Evolutionary conservation across 2,797 vertebrate species (phyloP), one percentile per base, ranked within the genome.

Genomic region (Furcifer pardalis): DNA sequence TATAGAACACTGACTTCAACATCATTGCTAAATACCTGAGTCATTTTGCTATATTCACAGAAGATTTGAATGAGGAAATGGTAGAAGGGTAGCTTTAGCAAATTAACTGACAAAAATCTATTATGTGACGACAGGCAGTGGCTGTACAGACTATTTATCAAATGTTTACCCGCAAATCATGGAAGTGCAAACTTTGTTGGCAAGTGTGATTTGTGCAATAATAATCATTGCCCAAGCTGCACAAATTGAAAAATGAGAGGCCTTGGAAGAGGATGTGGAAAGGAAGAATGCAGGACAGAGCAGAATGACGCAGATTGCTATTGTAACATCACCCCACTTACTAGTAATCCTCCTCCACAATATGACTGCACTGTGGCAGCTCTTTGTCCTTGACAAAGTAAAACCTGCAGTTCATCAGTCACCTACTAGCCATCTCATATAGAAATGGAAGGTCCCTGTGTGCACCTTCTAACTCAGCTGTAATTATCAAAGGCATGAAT

Each of bases 61-160:
- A 79, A 79, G 83, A 85, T 85, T 69, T 75, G 84, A 81, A 63
- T 79, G 42, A 69, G 32, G 60, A 30, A 35, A 19, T 30, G 60
- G 40, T 23, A 27, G 30, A 46, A 56, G 27, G 30, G 21, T 21
- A 79, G 68, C 60, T 66, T 85, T 76, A 81, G 84, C 84, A 80
- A 85, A 85, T 85, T 85, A 85, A 85, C 78, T 81, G 78, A 81
- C 84, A 81, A 72, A 85, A 81, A 76, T 81, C 79, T 66, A 81
- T 76, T 81, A 81, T 60, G 52, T 68, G 30, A 74, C 76, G 52
- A 81, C 72, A 69, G 63, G 84, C 35, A 23, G 72, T 63, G 76
- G 84, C 62, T 68, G 21, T 68, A 76, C 72, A 69, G 46, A 79
- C 44, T 32, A 44, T 81, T 81, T 85, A 75, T 75, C 84, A 85